Evolutionary conservation across 2,797 vertebrate species (phyloP).

Genomic region (Monodelphis domestica): DNA sequence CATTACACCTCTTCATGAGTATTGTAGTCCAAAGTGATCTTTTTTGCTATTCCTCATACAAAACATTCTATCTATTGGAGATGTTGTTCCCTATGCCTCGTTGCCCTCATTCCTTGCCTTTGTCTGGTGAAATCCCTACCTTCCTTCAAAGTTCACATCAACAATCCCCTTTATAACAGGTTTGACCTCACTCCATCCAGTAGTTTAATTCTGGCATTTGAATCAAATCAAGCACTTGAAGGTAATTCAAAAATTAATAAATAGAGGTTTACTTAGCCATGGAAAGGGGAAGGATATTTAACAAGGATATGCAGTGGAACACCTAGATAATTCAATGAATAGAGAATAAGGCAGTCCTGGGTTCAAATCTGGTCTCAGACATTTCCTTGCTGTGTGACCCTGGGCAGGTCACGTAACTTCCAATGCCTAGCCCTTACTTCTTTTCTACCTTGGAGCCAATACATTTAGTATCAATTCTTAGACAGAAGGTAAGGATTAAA

Average conservation of each 20-base stretch:
- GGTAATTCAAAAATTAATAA: not conserved
- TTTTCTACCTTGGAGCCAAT: too few relatives aligned
- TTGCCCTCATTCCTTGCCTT: not conserved
- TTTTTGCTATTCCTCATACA: not conserved
- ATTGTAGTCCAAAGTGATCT: not conserved
- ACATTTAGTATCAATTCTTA: too few relatives aligned
- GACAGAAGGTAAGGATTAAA: too few relatives aligned
- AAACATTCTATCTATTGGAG: not conserved
- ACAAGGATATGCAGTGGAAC: not conserved
- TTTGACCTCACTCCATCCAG: not conserved
- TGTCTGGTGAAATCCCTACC: not conserved
- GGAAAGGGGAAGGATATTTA: too few relatives aligned
- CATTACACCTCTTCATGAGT: not conserved
- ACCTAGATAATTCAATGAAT: too few relatives aligned
- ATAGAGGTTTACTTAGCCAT: not conserved
- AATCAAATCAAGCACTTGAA: not conserved
- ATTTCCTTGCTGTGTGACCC: too few relatives aligned
- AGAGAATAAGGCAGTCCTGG: too few relatives aligned
- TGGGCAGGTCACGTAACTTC: too few relatives aligned
- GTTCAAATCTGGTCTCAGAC: too few relatives aligned
- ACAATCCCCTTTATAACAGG: not conserved
- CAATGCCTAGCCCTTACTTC: too few relatives aligned
- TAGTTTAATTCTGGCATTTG: not conserved
- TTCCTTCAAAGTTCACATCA: not conserved
- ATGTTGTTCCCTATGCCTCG: not conserved